Conservation (phyloP, 2,888 invertebrate species). For the Buathra laborator region DNA sequence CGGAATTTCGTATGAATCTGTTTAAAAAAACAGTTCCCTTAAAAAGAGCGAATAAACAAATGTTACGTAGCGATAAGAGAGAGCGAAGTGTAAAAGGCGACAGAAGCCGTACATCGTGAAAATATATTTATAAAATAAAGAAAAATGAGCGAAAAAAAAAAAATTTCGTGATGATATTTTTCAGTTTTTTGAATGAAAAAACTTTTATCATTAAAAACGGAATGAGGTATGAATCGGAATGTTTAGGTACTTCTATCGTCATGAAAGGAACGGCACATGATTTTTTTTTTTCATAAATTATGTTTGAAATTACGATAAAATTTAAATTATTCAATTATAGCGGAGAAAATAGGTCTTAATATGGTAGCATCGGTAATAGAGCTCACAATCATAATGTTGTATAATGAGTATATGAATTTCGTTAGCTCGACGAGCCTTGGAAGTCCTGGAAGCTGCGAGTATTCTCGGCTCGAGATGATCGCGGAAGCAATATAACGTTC, state of each 20-base stretch:
- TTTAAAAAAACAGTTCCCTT: too few relatives aligned
- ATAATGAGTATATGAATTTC: slow-evolving; percentile 34
- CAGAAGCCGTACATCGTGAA: too few relatives aligned
- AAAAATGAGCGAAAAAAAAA: too few relatives aligned
- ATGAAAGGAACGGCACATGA: background rate
- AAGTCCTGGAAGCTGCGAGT: slow-evolving; percentile 4
- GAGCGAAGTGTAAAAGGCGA: too few relatives aligned
- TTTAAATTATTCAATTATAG: slow-evolving; percentile 11
- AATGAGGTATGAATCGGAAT: background rate
- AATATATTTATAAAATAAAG: too few relatives aligned
- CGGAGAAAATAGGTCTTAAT: background rate
- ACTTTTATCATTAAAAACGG: too few relatives aligned
- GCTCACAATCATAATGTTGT: slow-evolving; percentile 17
- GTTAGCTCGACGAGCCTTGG: slow-evolving; percentile 34
- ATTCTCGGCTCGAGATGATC: slow-evolving; percentile 29
- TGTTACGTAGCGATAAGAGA: too few relatives aligned
- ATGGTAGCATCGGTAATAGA: background rate
- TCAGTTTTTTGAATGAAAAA: background rate
- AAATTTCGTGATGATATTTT: too few relatives aligned
- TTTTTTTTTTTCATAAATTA: background rate
- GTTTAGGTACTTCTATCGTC: background rate
- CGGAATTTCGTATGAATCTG: background rate
- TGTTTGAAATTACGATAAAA: background rate
- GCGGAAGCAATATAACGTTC: slow-evolving; percentile 19
- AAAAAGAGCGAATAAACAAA: too few relatives aligned